Percentiles rank a stretch among this genome's conserved stretches.
Evolutionary conservation across 2,888 invertebrate species (phyloP).

Genomic region (Desoria tigrina): DNA sequence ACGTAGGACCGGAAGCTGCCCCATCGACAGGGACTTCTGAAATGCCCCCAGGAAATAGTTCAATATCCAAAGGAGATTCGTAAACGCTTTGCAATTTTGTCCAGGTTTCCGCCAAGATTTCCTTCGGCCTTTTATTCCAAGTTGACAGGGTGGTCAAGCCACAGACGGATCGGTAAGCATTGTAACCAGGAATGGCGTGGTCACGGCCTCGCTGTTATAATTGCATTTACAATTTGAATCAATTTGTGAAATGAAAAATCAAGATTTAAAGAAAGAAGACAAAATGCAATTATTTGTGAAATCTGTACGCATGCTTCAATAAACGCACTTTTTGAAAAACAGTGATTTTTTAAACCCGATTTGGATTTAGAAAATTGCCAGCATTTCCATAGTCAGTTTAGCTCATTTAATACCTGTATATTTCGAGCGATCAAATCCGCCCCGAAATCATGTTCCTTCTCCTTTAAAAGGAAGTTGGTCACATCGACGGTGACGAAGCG

Average conservation of each 20-base stretch:
- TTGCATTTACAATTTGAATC: not conserved
- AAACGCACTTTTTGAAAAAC: too few species aligned
- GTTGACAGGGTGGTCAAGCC: conserved; percentile 29
- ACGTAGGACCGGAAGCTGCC: conserved; percentile 81
- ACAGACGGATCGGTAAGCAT: conserved; percentile 40
- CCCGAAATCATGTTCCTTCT: conserved; percentile 37
- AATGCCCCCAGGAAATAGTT: conserved; percentile 79
- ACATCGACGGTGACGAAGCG: conserved; percentile 42
- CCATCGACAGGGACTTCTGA: conserved; percentile 77
- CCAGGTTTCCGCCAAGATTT: conserved; percentile 45
- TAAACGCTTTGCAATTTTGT: conserved; percentile 36
- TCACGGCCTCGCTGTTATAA: conserved; percentile 34
- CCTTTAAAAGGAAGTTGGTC: conserved; percentile 39
- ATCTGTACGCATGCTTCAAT: too few species aligned
- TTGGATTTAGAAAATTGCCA: too few species aligned
- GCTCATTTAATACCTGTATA: conserved; percentile 39
- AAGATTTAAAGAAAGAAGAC: too few species aligned
- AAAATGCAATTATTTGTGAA: too few species aligned
- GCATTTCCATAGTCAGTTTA: too few species aligned
- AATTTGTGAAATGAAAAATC: too few species aligned
- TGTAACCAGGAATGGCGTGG: conserved; percentile 44
- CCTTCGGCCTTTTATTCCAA: conserved; percentile 39
- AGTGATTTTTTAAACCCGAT: too few species aligned
- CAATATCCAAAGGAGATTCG: conserved; percentile 65
- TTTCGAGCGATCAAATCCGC: conserved; percentile 48